Conservation (phyloP, 2,113 vertebrate genomes). For the Rhineura floridana region DNA sequence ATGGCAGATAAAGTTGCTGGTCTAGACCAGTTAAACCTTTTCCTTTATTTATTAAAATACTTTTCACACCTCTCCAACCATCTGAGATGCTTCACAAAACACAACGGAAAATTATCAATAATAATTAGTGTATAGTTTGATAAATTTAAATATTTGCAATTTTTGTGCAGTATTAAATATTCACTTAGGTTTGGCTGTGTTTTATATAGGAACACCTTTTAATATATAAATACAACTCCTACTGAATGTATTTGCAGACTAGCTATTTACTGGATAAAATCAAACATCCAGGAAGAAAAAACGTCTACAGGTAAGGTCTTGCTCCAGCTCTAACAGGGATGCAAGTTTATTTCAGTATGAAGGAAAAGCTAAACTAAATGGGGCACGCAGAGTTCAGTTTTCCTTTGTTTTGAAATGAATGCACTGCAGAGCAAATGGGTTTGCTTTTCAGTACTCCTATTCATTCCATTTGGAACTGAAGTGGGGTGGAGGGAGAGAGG, state of each 20-base stretch:
- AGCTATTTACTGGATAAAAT: background rate
- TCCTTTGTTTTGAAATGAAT: background rate
- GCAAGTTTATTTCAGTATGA: background rate
- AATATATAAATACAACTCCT: too few species aligned
- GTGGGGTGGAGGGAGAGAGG: too few species aligned
- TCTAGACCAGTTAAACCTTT: background rate
- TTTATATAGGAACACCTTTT: too few species aligned
- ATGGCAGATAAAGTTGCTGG: conserved; percentile 3
- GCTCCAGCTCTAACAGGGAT: background rate
- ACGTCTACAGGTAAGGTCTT: background rate
- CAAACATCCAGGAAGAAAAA: too few species aligned
- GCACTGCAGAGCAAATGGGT: background rate
- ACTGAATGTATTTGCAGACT: background rate
- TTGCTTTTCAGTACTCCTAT: too few species aligned
- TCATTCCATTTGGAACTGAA: too few species aligned
- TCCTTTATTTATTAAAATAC: background rate
- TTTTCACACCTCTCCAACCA: background rate
- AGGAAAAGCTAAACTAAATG: background rate
- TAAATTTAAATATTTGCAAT: background rate
- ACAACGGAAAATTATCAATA: background rate
- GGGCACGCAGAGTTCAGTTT: too few species aligned
- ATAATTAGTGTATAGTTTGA: background rate
- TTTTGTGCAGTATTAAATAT: background rate
- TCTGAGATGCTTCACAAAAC: background rate
- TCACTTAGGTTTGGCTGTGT: too few species aligned